Conservation (phyloP, 2,113 vertebrate species). For the Brachyhypopomus occidentalis region DNA sequence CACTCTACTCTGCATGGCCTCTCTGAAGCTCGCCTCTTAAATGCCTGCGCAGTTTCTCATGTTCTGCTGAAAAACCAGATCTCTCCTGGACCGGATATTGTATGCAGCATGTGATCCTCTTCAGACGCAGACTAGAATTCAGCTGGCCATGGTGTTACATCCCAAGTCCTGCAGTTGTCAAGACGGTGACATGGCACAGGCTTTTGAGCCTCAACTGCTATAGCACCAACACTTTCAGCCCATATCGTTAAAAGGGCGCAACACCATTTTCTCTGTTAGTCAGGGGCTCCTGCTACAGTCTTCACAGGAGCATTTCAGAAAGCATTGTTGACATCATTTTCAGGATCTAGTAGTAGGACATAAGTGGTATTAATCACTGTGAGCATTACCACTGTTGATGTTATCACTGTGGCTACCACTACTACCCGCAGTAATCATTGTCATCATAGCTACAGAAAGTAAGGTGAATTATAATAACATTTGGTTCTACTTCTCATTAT, state of each 20-base stretch:
- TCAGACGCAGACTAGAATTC: neutral
- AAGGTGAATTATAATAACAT: neutral
- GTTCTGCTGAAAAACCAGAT: neutral
- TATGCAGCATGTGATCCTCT: neutral
- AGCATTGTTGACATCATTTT: no score
- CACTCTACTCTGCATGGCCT: constrained; percentile 43
- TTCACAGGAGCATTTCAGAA: no score
- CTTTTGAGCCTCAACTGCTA: no score
- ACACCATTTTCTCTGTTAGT: no score
- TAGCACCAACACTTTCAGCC: no score
- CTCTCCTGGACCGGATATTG: neutral
- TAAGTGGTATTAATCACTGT: neutral
- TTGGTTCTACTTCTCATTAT: neutral
- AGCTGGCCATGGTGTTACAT: neutral
- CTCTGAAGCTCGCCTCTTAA: constrained; percentile 43
- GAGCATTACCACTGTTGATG: neutral
- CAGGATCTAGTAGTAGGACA: no score
- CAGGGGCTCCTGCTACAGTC: no score
- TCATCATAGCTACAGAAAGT: neutral
- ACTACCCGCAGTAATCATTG: neutral
- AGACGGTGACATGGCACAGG: no score
- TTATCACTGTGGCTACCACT: neutral
- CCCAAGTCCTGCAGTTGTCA: neutral
- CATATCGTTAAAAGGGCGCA: no score
- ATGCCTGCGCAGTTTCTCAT: constrained; percentile 23